Base-by-base conservation (phyloP, 1,140 invertebrate species). In the Galleria mellonella region DNA sequence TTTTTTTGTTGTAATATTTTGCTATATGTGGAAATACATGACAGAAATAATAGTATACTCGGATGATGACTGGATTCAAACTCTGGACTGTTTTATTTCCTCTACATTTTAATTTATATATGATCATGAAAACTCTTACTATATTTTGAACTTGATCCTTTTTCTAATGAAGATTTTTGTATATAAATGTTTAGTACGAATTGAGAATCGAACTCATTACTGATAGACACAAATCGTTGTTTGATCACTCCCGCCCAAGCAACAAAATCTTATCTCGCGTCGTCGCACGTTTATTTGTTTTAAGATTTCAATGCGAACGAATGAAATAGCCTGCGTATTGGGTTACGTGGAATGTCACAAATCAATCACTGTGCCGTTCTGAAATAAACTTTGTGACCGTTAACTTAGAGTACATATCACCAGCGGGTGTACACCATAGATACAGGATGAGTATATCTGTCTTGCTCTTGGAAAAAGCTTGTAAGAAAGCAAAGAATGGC, bases 401-500 rank as follows among this genome's bases (percentile, higher is more conserved):
- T 0, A 0, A 9, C 2, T 12, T 61, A 77, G n/a, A 29, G 56
- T 69, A 47, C 55, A 17, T 53, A 55, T 73, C 0, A 11, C 7
- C 30, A 59, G 49, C 5, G 0, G 0, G 9, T 33, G 33, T 3
- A 8, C 7, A 17, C 9, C 43, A 39, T 42, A 55, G 65, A 71
- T 68, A 74, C 51, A 71, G 54, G 64, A 39, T 65, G 51, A 51
- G 48, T 64, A 53, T 58, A 44, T 43, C 59, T 43, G 60, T 77
- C 67, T 69, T 72, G 58, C 67, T 71, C 67, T 58, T 47, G 58
- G 66, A 83, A 83, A 82, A 82, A 81, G 72, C 72, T 72, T 72
- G 72, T 72, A 83, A 82, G 81, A 82, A 84, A 79, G 72, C 64
- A 78, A 83, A 84, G 81, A 81, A 83, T 73, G 73, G 75, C 54